Evolutionary conservation across 2,888 invertebrate genomes (phyloP), one percentile per base, ranked within the genome.

Genomic region (Drosophila merina): DNA sequence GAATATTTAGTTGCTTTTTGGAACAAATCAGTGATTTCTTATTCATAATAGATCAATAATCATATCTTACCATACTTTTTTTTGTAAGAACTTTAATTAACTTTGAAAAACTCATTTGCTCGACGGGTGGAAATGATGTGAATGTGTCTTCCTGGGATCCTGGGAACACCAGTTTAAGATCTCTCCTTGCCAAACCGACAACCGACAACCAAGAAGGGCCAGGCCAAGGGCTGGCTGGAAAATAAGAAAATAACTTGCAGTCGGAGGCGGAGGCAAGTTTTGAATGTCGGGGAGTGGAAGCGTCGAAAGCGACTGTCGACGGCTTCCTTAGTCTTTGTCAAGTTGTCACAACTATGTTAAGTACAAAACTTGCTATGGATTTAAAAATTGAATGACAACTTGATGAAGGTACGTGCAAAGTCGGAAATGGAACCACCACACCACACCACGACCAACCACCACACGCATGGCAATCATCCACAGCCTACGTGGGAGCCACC

Each of bases 311-410:
- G 20, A 52, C 57, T 44, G 54, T 51, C 56, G 67, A 62, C 59
- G 62, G 76, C 60, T 70, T 47, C 51, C 80, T 72, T 74, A 66
- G 76, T 78, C 86, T 86, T 82, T 83, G 82, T 83, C 82, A 86
- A 83, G 80, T 83, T 85, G 87, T 82, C 87, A 85, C 82, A 85
- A 86, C 85, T 86, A 86, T 84, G 86, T 86, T 86, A 86, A 85
- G 85, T 82, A 84, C 77, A 83, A 85, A 84, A 86, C 84, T 78
- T 86, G 86, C 79, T 57, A 86, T 80, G 84, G 84, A 86, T 86
- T 85, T 85, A 82, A 87, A 86, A 86, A 87, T 76, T 87, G 88
- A 87, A 87, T 87, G 88, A 87, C 87, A 87, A 87, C 86, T 88
- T 88, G 88, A 87, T 88, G 87, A 87, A 85, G 87, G 88, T 88